Evolutionary conservation across 2,113 vertebrate species (phyloP).

Genomic region (Stercorarius parasiticus): DNA sequence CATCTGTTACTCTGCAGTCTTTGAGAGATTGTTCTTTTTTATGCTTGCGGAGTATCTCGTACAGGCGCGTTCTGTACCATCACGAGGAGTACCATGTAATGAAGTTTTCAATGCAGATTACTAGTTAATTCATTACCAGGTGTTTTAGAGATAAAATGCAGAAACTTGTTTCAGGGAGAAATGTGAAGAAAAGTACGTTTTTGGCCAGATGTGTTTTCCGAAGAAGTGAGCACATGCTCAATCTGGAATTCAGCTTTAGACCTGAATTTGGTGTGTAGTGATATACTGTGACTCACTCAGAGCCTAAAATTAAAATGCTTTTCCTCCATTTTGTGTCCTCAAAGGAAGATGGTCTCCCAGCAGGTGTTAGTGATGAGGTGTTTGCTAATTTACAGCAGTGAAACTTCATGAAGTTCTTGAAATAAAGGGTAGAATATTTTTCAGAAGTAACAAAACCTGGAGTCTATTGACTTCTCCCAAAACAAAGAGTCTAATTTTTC

Average conservation of each 20-base stretch:
- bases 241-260: background rate
- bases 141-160: background rate
- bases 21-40: background rate
- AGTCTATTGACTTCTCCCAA: background rate
- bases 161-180: background rate
- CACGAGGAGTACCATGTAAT: background rate
- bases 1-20: background rate
- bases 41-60: background rate
- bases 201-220: background rate
- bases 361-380: background rate
- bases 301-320: background rate
- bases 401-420: background rate
- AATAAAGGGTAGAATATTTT: background rate
- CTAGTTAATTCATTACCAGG: background rate
- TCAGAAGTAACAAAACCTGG: background rate
- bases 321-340: background rate
- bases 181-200: background rate
- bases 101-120: background rate
- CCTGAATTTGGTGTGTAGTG: background rate
- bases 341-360: background rate
- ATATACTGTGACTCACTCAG: background rate
- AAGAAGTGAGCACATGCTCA: background rate
- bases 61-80: rapidly evolving
- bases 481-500: background rate
- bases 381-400: background rate